These are phyloP conservation scores for Drosophila diplacantha DNA, from an alignment of 2,888 invertebrate species.

Conservation along the genomic window DNA sequence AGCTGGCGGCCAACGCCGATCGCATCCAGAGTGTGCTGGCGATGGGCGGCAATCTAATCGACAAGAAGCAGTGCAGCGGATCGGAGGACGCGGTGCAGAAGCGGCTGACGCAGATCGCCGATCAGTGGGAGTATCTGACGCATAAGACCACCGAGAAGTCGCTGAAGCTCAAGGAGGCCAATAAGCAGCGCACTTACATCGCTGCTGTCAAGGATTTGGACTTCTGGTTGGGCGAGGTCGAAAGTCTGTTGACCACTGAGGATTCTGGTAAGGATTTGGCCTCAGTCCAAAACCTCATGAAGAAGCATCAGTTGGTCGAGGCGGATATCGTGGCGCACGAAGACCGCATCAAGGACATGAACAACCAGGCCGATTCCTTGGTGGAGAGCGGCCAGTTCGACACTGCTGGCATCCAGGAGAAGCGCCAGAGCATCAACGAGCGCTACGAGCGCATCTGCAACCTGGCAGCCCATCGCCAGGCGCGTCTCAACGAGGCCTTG, in stretches of 20 bases:
- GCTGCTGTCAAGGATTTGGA: conserved; percentile 99
- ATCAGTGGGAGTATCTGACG: conserved; percentile 99
- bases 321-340: conserved; percentile 98
- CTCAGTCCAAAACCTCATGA: conserved; percentile 98
- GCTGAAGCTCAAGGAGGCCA: conserved; percentile 98
- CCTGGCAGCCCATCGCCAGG: conserved; percentile 93
- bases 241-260: conserved; percentile 95
- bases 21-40: conserved; percentile 96
- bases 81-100: conserved; percentile 98
- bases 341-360: conserved; percentile 95
- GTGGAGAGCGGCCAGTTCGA: conserved; percentile 99
- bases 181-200: conserved; percentile 99
- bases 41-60: conserved; percentile 96
- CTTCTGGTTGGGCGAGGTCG: conserved; percentile 99
- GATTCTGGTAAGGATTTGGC: conserved; percentile 99
- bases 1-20: conserved; percentile 98
- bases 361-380: conserved; percentile 95
- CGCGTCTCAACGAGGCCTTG: conserved; percentile 95
- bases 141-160: conserved; percentile 99
- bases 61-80: conserved; percentile 97
- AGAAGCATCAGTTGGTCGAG: conserved; percentile 98
- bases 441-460: conserved; percentile 96
- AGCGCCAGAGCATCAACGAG: conserved; percentile 96
- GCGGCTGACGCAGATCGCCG: conserved; percentile 91
- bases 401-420: conserved; percentile 95